A percentile compares a stretch with the other conserved stretches of the same genome.
phyloP scores from a whole-genome alignment of 2,888 invertebrate genomes.

The Ephialtes manifestator region DNA sequence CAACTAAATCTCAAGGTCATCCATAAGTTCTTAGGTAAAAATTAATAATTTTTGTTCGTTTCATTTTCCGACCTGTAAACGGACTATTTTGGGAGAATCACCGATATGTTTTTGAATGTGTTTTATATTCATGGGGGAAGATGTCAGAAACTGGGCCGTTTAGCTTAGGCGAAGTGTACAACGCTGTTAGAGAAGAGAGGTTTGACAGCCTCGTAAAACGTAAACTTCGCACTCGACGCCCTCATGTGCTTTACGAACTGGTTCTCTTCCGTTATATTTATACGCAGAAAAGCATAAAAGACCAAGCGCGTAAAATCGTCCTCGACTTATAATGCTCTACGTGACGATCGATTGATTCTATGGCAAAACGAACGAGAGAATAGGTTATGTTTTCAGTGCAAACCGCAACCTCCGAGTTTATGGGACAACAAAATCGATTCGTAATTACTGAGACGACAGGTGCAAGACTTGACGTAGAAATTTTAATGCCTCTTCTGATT shows the following conservation, averaged over 20 bases:
- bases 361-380: background rate
- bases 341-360: background rate
- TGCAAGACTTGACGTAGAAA: background rate
- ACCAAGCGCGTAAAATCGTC: background rate
- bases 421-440: constrained; percentile 11
- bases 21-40: too few relatives aligned
- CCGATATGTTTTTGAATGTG: too few relatives aligned
- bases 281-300: background rate
- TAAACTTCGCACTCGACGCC: constrained; percentile 24
- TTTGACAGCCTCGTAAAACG: constrained; percentile 47
- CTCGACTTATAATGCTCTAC: background rate
- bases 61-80: too few relatives aligned
- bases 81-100: too few relatives aligned
- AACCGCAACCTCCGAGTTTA: constrained; percentile 2
- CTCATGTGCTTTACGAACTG: constrained; percentile 19
- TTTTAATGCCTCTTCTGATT: background rate
- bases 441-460: background rate
- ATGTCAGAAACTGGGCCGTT: too few relatives aligned
- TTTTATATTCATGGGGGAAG: too few relatives aligned
- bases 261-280: background rate
- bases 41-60: too few relatives aligned
- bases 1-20: too few relatives aligned
- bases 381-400: background rate
- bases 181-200: background rate
- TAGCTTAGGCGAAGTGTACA: background rate